Base-by-base conservation (phyloP, 2,888 invertebrate species). In the Rhorus exstirpatorius region DNA sequence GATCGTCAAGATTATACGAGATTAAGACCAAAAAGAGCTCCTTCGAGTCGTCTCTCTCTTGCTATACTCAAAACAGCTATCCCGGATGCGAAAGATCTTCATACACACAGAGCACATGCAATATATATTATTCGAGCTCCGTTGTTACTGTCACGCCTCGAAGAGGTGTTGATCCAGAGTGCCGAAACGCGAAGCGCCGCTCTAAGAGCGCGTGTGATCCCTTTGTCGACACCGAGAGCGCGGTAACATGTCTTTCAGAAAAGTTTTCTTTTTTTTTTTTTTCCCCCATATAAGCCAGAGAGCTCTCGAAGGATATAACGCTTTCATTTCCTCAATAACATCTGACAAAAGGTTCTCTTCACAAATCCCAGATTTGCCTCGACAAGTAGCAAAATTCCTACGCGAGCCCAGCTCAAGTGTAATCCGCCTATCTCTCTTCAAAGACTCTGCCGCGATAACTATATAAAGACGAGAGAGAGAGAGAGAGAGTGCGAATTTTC, bases 341-440 rank as follows among this genome's bases (percentile, higher is more conserved):
- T 68, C 35, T 12, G 12, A 46, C 26, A 49, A 41, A n/a, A 26
- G 46, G 24, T 51, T n/a, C 41, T 41, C 77, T 49, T 53, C 41
- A 70, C 81, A 82, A 79, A 82, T 82, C 81, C 63, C 14, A 60
- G 74, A 70, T 82, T 75, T 65, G 58, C 55, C 60, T 41, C 58
- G 51, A 77, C 38, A 65, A 58, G 71, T 41, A 65, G 26, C 65
- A 63, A 65, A 80, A 80, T 75, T 61, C 80, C 46, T 51, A 8
- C 31, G 17, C 49, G 12, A 19, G 65, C 55, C 19, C 14, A 49
- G 35, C 49, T 19, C 51, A 38, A 46, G 70, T 14, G 60, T 77
- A 77, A 81, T 77, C 72, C 77, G 67, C 38, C 8, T 38, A 21
- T 0, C 46, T 35, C 38, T 35, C 12, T 21, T 4, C 19, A 21